Conservation (phyloP, 2,113 vertebrate species). For the Sitta europaea region DNA sequence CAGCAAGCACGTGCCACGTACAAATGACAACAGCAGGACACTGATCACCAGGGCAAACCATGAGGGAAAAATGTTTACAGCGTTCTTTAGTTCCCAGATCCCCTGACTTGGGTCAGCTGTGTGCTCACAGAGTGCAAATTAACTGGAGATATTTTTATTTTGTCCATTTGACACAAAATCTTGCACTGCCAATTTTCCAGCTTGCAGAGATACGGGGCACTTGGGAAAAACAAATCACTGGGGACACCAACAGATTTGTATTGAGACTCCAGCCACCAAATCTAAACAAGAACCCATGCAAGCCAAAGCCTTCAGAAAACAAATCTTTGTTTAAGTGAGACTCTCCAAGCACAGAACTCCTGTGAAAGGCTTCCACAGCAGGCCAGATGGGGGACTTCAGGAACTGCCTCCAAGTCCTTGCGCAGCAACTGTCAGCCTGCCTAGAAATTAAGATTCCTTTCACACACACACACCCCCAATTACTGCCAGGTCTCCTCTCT, state of each 20-base stretch:
- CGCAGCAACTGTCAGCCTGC: constrained; percentile 38
- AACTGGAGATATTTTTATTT: background rate
- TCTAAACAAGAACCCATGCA: constrained; percentile 4
- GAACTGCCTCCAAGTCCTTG: constrained; percentile 4
- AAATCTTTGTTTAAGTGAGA: constrained; percentile 21
- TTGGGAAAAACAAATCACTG: background rate
- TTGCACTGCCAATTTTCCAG: background rate
- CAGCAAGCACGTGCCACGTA: background rate
- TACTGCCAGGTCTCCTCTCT: constrained; percentile 34
- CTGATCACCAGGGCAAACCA: background rate
- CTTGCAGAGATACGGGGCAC: background rate
- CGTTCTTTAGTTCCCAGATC: background rate
- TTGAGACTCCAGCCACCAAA: background rate
- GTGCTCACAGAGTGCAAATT: background rate
- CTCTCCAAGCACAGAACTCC: background rate
- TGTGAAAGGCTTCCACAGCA: background rate
- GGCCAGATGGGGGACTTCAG: constrained; percentile 32
- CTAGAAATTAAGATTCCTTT: constrained; percentile 53
- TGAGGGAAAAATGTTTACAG: background rate
- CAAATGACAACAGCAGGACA: background rate
- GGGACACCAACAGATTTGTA: background rate
- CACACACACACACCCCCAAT: constrained; percentile 26
- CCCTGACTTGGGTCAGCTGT: background rate
- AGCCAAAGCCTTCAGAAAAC: background rate
- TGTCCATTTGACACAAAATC: background rate